phyloP scores from a whole-genome alignment of 2,797 vertebrate genomes.

The Hyperoplus lanceolatus region DNA sequence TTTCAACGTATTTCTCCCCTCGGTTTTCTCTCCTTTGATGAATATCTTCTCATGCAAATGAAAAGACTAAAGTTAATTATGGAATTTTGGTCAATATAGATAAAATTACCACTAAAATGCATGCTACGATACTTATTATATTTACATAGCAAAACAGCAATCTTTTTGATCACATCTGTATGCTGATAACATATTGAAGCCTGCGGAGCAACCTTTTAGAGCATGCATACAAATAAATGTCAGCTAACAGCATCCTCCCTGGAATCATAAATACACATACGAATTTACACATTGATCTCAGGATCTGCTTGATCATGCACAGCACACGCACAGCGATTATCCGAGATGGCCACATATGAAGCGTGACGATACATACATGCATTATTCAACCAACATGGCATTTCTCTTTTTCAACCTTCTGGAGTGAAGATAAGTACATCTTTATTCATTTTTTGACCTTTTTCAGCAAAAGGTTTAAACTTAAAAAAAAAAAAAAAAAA shows the following conservation, averaged over 20 bases:
- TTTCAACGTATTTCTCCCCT: conserved; percentile 29
- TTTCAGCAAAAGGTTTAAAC: not conserved
- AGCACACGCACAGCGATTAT: not conserved
- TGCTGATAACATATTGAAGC: not conserved
- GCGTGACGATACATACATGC: not conserved
- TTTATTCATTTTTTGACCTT: conserved; percentile 11
- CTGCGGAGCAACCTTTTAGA: conserved; percentile 10
- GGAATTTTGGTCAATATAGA: not conserved
- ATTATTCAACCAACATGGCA: not conserved
- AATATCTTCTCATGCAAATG: not conserved
- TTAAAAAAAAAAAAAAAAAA: too few relatives aligned
- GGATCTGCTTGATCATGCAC: conserved; percentile 23
- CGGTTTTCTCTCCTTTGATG: not conserved
- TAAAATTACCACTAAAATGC: not conserved
- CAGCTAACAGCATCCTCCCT: conserved; percentile 17
- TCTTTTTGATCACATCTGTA: not conserved
- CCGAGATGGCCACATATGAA: conserved; percentile 18
- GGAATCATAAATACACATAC: not conserved
- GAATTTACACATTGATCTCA: conserved; percentile 1
- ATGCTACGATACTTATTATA: not conserved
- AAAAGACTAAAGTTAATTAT: not conserved
- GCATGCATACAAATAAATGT: conserved; percentile 27
- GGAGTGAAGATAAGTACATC: not conserved
- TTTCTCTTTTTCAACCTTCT: not conserved
- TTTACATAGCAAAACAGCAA: not conserved